Conservation (phyloP, 2,888 invertebrate genomes). For the Morpho helenor region DNA sequence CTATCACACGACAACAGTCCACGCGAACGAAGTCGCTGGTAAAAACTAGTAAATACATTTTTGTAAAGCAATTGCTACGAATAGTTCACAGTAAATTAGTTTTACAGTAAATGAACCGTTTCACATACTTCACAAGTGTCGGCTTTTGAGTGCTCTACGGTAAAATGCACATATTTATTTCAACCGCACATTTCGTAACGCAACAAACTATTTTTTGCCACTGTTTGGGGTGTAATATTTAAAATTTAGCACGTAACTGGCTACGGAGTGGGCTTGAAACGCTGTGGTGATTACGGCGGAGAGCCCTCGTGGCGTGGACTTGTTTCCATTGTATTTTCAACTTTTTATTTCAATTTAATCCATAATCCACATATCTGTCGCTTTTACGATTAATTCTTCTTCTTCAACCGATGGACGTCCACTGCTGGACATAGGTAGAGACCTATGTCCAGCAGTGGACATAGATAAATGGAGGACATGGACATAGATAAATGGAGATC, state of each 20-base stretch:
- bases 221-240: slow-evolving; percentile 20
- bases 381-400: too few relatives aligned
- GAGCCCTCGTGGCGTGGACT: slow-evolving; percentile 19
- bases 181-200: neutral
- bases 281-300: slow-evolving; percentile 29
- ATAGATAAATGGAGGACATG: too few relatives aligned
- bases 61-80: too few relatives aligned
- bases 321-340: slow-evolving; percentile 8
- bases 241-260: slow-evolving; percentile 29
- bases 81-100: too few relatives aligned
- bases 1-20: too few relatives aligned
- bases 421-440: too few relatives aligned
- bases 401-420: too few relatives aligned
- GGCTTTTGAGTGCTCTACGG: neutral
- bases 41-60: too few relatives aligned
- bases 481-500: too few relatives aligned
- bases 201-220: slow-evolving; percentile 14
- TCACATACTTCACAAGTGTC: slow-evolving; percentile 1
- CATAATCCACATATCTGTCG: too few relatives aligned
- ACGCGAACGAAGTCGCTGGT: too few relatives aligned
- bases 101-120: neutral
- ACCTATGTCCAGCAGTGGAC: too few relatives aligned
- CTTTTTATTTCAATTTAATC: neutral
- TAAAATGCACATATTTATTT: neutral
- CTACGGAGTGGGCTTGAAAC: slow-evolving; percentile 28